Evolutionary conservation across 2,888 invertebrate species (phyloP).

Genomic region (Metellina segmentata): DNA sequence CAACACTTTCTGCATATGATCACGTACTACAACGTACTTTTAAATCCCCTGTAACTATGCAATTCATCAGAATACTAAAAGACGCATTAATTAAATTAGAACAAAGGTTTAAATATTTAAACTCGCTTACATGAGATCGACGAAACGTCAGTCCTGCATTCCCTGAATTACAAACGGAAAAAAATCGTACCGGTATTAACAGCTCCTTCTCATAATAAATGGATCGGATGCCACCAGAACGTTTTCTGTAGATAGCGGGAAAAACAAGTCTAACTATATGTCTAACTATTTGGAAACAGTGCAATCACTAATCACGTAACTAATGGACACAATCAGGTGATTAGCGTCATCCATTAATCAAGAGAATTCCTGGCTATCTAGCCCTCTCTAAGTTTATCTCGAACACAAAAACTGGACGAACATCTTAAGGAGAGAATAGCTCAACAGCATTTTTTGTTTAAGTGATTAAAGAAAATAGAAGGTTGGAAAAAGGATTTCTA

Average conservation of each 20-base stretch:
- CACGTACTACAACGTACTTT: no score
- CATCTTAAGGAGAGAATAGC: background rate
- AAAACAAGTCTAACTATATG: background rate
- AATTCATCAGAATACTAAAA: no score
- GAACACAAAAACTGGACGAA: background rate
- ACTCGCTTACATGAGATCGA: no score
- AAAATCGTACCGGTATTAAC: background rate
- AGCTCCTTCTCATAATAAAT: background rate
- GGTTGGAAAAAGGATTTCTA: no score
- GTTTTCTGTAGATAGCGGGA: background rate
- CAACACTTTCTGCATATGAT: no score
- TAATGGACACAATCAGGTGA: conserved; percentile 1
- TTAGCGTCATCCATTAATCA: background rate
- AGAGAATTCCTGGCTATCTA: background rate
- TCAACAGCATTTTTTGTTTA: background rate
- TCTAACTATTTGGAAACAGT: background rate
- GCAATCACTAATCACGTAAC: background rate
- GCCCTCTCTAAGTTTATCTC: background rate
- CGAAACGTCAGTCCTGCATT: no score
- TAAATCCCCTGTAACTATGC: no score
- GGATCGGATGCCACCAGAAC: background rate
- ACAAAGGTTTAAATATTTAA: no score
- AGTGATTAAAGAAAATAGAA: no score
- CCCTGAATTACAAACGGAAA: no score
- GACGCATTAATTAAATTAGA: no score